Evolutionary conservation across 2,888 invertebrate species (phyloP).

Genomic region (Athalia rosae): DNA sequence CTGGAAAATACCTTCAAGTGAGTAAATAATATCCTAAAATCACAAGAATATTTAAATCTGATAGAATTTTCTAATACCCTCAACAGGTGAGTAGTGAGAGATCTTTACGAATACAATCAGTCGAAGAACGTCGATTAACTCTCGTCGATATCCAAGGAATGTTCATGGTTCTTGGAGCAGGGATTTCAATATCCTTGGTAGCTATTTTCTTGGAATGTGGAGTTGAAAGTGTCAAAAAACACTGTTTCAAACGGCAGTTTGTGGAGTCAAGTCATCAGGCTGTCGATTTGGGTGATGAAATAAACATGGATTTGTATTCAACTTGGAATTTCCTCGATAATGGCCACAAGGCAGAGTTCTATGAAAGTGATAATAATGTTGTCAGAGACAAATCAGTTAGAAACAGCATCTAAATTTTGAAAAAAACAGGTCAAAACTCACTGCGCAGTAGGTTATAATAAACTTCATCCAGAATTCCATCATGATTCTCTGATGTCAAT

Average conservation of each 20-base stretch:
- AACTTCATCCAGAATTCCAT: too few species aligned
- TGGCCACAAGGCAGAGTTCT: too few species aligned
- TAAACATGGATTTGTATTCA: too few species aligned
- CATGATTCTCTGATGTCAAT: too few species aligned
- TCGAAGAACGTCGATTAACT: slow-evolving; percentile 84
- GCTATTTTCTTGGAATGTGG: slow-evolving; percentile 83
- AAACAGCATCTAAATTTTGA: too few species aligned
- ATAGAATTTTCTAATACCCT: slow-evolving; percentile 50
- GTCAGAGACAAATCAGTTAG: too few species aligned
- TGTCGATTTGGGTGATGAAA: background rate
- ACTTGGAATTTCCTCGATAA: too few species aligned
- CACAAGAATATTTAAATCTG: slow-evolving; percentile 14
- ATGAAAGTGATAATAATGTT: too few species aligned
- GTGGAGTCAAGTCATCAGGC: background rate
- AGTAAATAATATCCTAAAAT: slow-evolving; percentile 46
- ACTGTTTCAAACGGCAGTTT: slow-evolving; percentile 58
- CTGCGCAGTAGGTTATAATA: too few species aligned
- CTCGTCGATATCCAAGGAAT: slow-evolving; percentile 89
- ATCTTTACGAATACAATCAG: slow-evolving; percentile 72
- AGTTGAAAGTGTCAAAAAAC: slow-evolving; percentile 81
- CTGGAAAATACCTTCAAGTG: slow-evolving; percentile 81
- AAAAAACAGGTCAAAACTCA: too few species aligned
- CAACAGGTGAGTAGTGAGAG: slow-evolving; percentile 73
- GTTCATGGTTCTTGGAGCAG: slow-evolving; percentile 84
- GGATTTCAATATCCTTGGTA: slow-evolving; percentile 80